phyloP scores from a whole-genome alignment of 2,797 vertebrate species.

The Takifugu ocellatus region DNA sequence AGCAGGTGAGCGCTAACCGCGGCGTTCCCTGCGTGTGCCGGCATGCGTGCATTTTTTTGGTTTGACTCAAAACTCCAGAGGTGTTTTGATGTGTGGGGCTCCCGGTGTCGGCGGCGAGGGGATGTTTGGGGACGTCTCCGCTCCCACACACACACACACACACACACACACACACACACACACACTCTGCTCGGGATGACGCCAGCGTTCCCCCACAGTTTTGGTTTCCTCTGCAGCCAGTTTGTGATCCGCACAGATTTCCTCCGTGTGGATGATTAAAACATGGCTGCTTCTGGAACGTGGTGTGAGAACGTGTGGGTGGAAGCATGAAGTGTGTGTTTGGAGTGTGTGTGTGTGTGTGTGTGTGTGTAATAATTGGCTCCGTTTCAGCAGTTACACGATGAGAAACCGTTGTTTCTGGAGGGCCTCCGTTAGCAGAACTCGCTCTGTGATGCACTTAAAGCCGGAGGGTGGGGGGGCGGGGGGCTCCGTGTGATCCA shows the following conservation, averaged over 20 bases:
- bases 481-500: slow-evolving; percentile 18
- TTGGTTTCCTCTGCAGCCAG: slow-evolving; percentile 25
- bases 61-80: no score
- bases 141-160: no score
- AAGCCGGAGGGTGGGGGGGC: slow-evolving; percentile 1
- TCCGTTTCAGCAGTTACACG: slow-evolving; percentile 66
- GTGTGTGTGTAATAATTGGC: slow-evolving; percentile 47
- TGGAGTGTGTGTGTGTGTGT: slow-evolving; percentile 29
- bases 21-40: slow-evolving; percentile 12
- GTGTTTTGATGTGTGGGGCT: no score
- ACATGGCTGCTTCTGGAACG: no score
- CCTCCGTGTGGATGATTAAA: no score
- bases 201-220: slow-evolving; percentile 4
- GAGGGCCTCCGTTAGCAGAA: slow-evolving; percentile 47
- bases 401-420: slow-evolving; percentile 70
- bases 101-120: no score
- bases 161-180: no score
- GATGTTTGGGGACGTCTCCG: no score
- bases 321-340: slow-evolving; percentile 1
- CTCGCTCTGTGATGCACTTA: slow-evolving; percentile 48
- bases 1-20: slow-evolving; percentile 45
- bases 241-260: slow-evolving; percentile 26
- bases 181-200: no score
- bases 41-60: slow-evolving; percentile 34
- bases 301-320: no score